Conservation (phyloP, 2,113 vertebrate species). For the Mustelus asterias region DNA sequence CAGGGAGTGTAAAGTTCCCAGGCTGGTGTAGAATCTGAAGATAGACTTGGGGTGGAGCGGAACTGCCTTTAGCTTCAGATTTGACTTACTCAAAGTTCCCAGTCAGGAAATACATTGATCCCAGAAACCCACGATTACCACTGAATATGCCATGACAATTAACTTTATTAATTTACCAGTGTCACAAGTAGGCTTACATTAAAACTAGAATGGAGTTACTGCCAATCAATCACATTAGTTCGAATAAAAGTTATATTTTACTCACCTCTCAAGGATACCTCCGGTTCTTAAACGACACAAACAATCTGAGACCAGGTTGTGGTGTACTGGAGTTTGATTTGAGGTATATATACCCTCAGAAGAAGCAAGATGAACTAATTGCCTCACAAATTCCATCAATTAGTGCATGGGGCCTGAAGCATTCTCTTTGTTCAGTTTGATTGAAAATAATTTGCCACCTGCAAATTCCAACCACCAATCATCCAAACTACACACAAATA, state of each 20-base stretch:
- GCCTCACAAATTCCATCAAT: constrained; percentile 3
- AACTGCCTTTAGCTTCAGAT: not conserved
- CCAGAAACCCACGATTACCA: not conserved
- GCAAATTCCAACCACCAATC: not conserved
- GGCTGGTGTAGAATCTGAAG: not conserved
- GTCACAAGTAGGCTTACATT: no score
- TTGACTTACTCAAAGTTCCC: not conserved
- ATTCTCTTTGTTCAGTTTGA: not conserved
- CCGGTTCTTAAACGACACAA: not conserved
- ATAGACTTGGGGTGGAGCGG: not conserved
- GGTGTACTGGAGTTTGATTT: not conserved
- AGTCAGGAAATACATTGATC: not conserved
- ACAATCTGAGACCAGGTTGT: not conserved
- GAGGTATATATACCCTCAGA: not conserved
- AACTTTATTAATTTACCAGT: no score
- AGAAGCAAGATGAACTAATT: constrained; percentile 14
- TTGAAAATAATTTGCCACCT: not conserved
- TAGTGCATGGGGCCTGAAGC: not conserved
- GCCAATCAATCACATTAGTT: not conserved
- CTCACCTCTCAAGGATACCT: not conserved
- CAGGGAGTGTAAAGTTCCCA: not conserved
- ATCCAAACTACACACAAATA: not conserved
- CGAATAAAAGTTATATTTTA: not conserved
- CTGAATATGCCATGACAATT: not conserved
- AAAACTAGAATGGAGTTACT: no score